Percentiles rank a stretch among this genome's conserved stretches.
Conservation (phyloP, 2,113 vertebrate genomes). For the Trematomus loennbergii region DNA sequence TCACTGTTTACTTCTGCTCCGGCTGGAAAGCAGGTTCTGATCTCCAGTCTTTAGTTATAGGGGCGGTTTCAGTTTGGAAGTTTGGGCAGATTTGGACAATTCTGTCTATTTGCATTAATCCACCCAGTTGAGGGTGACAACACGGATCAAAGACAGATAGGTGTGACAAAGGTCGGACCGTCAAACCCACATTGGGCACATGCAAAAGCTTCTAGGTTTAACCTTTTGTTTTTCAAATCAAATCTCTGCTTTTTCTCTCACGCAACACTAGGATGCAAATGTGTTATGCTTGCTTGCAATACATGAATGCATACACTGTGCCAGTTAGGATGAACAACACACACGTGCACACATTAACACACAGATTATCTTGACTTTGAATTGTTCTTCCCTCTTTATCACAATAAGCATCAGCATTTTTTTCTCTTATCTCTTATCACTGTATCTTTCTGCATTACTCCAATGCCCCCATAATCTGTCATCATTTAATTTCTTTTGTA, state of each 20-base stretch:
- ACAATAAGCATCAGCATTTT: constrained; percentile 4
- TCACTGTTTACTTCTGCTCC: constrained; percentile 25
- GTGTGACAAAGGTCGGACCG: constrained; percentile 1
- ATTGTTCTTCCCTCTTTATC: constrained; percentile 31
- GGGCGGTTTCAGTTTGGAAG: neutral
- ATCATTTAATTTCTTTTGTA: constrained; percentile 24
- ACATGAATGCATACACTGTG: neutral
- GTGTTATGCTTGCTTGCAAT: neutral
- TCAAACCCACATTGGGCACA: neutral
- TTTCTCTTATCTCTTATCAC: constrained; percentile 35
- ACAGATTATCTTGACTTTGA: constrained; percentile 27
- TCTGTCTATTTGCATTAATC: neutral
- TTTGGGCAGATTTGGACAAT: constrained; percentile 8
- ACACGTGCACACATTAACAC: neutral
- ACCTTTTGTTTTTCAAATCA: neutral
- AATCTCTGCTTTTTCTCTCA: neutral
- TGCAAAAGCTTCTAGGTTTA: neutral
- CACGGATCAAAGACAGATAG: neutral
- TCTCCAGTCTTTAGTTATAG: too few relatives aligned
- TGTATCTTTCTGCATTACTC: constrained; percentile 23
- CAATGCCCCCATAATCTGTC: neutral
- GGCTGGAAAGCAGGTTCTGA: too few relatives aligned
- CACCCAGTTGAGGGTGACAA: neutral
- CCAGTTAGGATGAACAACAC: neutral
- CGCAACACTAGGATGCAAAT: neutral